phyloP scores from a whole-genome alignment of 2,888 invertebrate species.

The Reticulitermes lucifugus region DNA sequence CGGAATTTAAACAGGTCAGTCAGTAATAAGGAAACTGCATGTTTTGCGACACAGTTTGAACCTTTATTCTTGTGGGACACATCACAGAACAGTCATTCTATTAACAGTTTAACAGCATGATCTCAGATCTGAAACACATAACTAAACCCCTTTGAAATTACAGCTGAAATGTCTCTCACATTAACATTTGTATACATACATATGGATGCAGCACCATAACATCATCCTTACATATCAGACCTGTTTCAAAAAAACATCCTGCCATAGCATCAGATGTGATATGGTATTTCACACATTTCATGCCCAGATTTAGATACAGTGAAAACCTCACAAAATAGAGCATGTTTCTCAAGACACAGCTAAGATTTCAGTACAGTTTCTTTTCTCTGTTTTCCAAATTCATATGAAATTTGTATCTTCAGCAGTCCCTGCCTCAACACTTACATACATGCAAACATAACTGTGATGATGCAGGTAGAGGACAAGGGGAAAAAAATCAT shows the following conservation, averaged over 20 bases:
- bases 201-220: not conserved
- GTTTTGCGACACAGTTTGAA: conserved; percentile 11
- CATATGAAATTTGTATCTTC: not conserved
- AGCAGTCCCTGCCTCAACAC: not conserved
- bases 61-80: conserved; percentile 28
- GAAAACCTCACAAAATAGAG: not conserved
- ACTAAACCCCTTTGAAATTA: not conserved
- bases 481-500: too few relatives aligned
- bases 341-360: not conserved
- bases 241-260: not conserved
- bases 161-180: not conserved
- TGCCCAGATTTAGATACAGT: not conserved
- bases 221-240: not conserved
- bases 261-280: not conserved
- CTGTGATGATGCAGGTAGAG: too few relatives aligned
- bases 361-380: not conserved
- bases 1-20: too few relatives aligned
- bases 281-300: not conserved
- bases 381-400: not conserved
- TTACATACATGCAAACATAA: not conserved
- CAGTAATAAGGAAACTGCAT: not conserved
- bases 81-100: not conserved
- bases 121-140: not conserved
- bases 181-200: not conserved
- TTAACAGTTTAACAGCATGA: not conserved